Evolutionary conservation across 1,140 invertebrate species (phyloP).

Genomic region (Camponotus pennsylvanicus): DNA sequence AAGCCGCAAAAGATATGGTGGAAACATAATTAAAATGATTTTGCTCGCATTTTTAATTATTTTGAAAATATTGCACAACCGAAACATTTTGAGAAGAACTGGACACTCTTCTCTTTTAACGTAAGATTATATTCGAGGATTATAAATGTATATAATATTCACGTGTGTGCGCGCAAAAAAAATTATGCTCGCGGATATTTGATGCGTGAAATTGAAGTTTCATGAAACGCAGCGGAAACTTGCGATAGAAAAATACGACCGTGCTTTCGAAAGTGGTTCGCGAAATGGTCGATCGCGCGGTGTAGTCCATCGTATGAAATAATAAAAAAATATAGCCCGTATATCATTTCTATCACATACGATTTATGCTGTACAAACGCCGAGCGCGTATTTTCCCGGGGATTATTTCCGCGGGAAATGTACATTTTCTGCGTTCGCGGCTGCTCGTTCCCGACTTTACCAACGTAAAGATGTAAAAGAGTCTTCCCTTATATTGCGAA

Average conservation of each 20-base stretch:
- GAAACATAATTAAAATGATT: not conserved
- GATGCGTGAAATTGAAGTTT: constrained; percentile 58
- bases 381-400: constrained; percentile 30
- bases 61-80: not conserved
- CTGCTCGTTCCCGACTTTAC: not conserved
- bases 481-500: constrained; percentile 29
- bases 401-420: constrained; percentile 42
- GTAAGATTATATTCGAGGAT: not conserved
- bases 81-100: not conserved
- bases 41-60: not conserved
- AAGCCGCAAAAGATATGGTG: not conserved
- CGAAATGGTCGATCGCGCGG: constrained; percentile 31
- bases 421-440: constrained; percentile 20
- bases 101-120: not conserved
- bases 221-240: constrained; percentile 15
- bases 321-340: constrained; percentile 55
- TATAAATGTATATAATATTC: not conserved
- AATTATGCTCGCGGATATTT: constrained; percentile 49
- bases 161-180: not conserved
- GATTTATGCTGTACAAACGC: constrained; percentile 37
- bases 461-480: constrained; percentile 25
- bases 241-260: constrained; percentile 50
- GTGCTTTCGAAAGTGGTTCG: constrained; percentile 16
- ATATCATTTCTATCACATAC: constrained; percentile 46
- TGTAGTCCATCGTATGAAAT: constrained; percentile 40